Conservation (phyloP, 2,888 invertebrate species). For the Agrilus biguttatus region DNA sequence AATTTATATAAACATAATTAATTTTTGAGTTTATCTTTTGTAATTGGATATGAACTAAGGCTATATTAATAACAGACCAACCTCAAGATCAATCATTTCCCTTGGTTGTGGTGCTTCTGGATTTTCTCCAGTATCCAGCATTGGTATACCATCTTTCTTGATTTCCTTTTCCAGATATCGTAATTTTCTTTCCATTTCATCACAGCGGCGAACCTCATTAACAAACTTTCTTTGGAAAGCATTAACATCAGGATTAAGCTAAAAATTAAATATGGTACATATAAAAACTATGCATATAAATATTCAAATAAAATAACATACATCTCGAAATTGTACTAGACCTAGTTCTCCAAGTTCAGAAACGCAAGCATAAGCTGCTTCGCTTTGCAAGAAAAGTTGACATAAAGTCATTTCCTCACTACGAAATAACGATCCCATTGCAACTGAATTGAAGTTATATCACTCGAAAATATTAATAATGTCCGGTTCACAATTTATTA, state of each 20-base stretch:
- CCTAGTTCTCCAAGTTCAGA: constrained; percentile 96
- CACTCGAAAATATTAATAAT: too few species aligned
- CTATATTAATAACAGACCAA: constrained; percentile 23
- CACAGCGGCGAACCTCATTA: constrained; percentile 92
- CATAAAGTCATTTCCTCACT: constrained; percentile 98
- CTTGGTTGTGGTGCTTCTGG: constrained; percentile 98
- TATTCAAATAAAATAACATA: constrained; percentile 35
- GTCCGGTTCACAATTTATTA: too few species aligned
- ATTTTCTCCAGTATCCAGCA: constrained; percentile 95
- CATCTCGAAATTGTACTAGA: constrained; percentile 92
- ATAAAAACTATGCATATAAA: not conserved
- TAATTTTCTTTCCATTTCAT: constrained; percentile 96
- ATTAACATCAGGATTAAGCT: constrained; percentile 95
- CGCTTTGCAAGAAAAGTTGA: constrained; percentile 95
- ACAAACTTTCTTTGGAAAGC: constrained; percentile 98
- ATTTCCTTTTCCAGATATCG: constrained; percentile 96
- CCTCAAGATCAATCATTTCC: constrained; percentile 98
- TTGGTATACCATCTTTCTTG: constrained; percentile 90
- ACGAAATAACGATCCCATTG: constrained; percentile 84
- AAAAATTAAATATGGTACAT: constrained; percentile 15
- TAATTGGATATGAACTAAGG: too few species aligned
- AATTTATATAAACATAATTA: too few species aligned
- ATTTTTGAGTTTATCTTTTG: too few species aligned
- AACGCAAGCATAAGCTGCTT: constrained; percentile 96
- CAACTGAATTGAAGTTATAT: constrained; percentile 8